These are phyloP conservation scores for Sceloporus tristichus DNA, from an alignment of 2,113 vertebrate genomes.

Conservation along the genomic window DNA sequence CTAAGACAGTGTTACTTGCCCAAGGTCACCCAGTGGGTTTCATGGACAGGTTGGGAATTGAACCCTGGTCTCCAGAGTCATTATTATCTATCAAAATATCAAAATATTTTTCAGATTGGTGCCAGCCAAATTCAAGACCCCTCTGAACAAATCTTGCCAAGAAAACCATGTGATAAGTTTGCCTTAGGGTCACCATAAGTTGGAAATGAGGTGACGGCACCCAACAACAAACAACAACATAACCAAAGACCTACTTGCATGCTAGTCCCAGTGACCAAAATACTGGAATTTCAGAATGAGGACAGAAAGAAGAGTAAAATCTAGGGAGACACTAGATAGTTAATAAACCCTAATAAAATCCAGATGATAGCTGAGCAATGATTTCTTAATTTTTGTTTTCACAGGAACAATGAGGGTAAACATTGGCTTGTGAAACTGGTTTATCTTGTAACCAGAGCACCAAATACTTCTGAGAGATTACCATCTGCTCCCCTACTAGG, in stretches of 20 bases:
- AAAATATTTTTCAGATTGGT: too few species aligned
- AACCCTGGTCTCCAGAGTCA: too few species aligned
- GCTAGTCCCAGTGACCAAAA: background rate
- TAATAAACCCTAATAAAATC: background rate
- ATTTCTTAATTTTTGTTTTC: background rate
- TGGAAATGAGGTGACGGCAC: too few species aligned
- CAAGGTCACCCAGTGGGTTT: too few species aligned
- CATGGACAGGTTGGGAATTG: too few species aligned
- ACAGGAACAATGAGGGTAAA: background rate
- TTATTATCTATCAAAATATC: too few species aligned
- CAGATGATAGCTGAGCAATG: background rate
- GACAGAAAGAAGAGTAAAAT: background rate
- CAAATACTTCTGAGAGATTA: background rate
- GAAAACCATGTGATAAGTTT: too few species aligned
- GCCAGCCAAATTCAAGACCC: background rate
- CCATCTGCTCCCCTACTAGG: background rate
- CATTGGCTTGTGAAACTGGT: background rate
- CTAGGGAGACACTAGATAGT: background rate
- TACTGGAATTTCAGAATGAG: background rate
- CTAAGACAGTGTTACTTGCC: too few species aligned
- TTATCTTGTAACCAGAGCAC: background rate
- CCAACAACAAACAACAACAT: too few species aligned
- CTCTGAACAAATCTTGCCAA: too few species aligned
- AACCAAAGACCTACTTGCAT: background rate
- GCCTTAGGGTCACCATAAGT: too few species aligned